A percentile compares a stretch with the other conserved stretches of the same genome.
These are phyloP conservation scores for Oryzias dopingdopingensis DNA, from an alignment of 2,797 vertebrate species.

Conservation along the genomic window DNA sequence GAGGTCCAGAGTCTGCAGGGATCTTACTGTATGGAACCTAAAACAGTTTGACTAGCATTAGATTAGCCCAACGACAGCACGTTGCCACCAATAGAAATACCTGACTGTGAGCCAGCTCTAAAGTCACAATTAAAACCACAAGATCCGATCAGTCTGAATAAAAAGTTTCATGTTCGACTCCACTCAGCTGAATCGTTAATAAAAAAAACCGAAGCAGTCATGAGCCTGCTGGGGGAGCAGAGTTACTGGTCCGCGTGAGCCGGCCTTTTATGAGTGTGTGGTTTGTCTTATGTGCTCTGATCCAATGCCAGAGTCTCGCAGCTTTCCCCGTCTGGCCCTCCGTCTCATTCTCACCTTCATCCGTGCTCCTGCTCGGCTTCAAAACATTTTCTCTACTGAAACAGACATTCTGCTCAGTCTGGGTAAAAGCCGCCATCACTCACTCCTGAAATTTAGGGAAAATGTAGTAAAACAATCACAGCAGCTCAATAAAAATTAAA, in stretches of 20 bases:
- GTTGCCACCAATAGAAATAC: no score
- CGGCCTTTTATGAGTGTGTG: slow-evolving; percentile 24
- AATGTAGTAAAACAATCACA: not conserved
- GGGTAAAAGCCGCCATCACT: not conserved
- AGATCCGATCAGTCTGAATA: no score
- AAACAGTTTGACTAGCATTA: no score
- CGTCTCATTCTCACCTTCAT: slow-evolving; percentile 20
- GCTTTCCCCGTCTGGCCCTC: slow-evolving; percentile 29
- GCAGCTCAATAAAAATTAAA: not conserved
- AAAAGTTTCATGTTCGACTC: slow-evolving; percentile 21
- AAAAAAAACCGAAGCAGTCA: slow-evolving; percentile 1
- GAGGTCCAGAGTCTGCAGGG: no score
- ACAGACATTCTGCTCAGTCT: not conserved
- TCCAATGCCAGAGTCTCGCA: slow-evolving; percentile 44
- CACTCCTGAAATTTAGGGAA: not conserved
- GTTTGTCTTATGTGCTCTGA: slow-evolving; percentile 44
- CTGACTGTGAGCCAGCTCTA: no score
- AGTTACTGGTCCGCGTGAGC: slow-evolving; percentile 5
- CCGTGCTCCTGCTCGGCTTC: slow-evolving; percentile 37
- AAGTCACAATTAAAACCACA: no score
- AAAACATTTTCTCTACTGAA: slow-evolving; percentile 12
- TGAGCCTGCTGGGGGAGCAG: slow-evolving; percentile 8
- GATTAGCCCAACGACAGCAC: no score
- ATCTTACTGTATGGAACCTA: no score
- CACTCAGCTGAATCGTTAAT: slow-evolving; percentile 2